A percentile compares a stretch with the other conserved stretches of the same genome.
Evolutionary conservation across 1,140 invertebrate species (phyloP).

Genomic region (Drosophila truncata): DNA sequence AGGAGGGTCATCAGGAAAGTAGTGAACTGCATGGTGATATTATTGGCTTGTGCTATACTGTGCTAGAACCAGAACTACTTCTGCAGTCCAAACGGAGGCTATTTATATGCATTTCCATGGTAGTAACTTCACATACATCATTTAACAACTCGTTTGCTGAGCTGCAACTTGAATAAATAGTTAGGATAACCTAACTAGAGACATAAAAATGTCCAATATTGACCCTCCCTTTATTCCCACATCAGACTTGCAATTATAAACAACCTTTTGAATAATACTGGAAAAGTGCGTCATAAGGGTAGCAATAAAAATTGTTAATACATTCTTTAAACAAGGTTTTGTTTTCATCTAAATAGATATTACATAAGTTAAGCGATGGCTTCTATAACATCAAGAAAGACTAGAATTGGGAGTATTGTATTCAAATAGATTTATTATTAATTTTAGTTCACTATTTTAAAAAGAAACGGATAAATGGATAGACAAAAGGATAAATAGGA

Average conservation of each 20-base stretch:
- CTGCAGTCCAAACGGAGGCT: background rate
- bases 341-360: no score
- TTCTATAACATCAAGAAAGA: background rate
- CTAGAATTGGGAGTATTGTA: no score
- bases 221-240: background rate
- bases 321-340: no score
- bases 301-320: no score
- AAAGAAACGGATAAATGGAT: no score
- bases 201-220: no score
- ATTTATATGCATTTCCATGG: conserved; percentile 5
- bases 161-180: conserved; percentile 5
- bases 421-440: no score
- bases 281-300: background rate
- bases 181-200: no score
- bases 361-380: background rate
- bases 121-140: no score
- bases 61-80: conserved; percentile 10
- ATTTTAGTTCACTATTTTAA: no score
- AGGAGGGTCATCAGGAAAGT: conserved; percentile 33
- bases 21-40: conserved; percentile 9
- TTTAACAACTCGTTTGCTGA: background rate
- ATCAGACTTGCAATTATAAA: background rate
- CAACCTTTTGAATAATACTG: background rate
- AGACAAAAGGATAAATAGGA: no score
- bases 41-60: background rate